Percentiles rank a stretch among this genome's conserved stretches.
These are phyloP conservation scores for Prietella phreatophila DNA, from an alignment of 2,113 vertebrate genomes.

Conservation along the genomic window DNA sequence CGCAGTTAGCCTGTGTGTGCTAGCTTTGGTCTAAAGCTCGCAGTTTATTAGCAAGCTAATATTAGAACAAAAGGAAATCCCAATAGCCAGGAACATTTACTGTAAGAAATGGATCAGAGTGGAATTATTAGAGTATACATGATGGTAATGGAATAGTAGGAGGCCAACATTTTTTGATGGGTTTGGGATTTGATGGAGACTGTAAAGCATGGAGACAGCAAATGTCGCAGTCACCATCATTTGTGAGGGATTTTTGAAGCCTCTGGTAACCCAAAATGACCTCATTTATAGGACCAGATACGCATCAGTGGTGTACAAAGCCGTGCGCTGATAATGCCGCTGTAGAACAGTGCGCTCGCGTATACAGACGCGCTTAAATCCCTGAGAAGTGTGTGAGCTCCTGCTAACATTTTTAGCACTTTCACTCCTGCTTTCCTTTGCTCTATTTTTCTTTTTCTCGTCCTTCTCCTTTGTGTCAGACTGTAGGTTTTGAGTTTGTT, in stretches of 20 bases:
- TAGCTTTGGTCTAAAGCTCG: no score
- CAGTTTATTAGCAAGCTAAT: neutral
- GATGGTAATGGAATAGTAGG: neutral
- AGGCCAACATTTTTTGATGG: no score
- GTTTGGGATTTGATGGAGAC: neutral
- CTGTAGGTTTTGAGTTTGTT: constrained; percentile 56
- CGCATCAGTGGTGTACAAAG: constrained; percentile 65
- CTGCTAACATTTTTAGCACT: constrained; percentile 55
- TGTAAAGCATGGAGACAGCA: constrained; percentile 45
- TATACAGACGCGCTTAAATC: constrained; percentile 61
- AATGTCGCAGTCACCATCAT: constrained; percentile 71
- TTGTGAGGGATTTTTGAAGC: constrained; percentile 70
- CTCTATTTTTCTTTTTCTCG: neutral
- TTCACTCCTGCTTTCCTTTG: constrained; percentile 13
- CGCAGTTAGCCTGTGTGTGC: neutral
- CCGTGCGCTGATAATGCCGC: constrained; percentile 61
- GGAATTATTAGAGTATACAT: neutral
- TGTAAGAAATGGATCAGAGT: neutral
- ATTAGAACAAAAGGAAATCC: neutral
- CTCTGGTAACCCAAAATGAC: constrained; percentile 63
- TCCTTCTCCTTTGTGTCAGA: neutral
- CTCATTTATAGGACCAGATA: constrained; percentile 73
- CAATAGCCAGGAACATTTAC: neutral
- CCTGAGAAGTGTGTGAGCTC: constrained; percentile 54
- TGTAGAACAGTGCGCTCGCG: constrained; percentile 29